Evolutionary conservation across 1,140 invertebrate genomes (phyloP).

Genomic region (Trachelipus rathkii): DNA sequence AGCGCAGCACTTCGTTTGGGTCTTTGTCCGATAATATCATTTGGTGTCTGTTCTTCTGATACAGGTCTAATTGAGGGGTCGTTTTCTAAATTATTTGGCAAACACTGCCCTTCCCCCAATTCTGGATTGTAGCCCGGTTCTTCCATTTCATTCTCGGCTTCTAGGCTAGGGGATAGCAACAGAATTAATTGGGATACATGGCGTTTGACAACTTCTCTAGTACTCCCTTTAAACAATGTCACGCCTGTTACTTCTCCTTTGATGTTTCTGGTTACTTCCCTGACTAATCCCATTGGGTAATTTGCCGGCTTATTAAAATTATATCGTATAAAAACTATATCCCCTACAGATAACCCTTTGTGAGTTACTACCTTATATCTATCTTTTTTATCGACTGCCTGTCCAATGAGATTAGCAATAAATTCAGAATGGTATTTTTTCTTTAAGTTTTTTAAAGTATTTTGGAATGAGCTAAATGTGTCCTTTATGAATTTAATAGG

Average conservation of each 20-base stretch:
- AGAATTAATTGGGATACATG: constrained; percentile 10
- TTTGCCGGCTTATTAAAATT: not conserved
- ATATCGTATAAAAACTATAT: constrained; percentile 1
- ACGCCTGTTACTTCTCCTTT: constrained; percentile 14
- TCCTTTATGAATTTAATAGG: not conserved
- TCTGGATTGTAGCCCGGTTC: no score
- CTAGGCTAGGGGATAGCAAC: not conserved
- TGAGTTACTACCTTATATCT: constrained; percentile 12
- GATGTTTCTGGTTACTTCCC: not conserved
- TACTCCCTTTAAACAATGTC: not conserved
- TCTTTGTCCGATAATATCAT: no score
- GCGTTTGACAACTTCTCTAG: not conserved
- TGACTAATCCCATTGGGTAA: not conserved
- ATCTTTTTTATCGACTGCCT: constrained; percentile 2
- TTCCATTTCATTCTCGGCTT: no score
- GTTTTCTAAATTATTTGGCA: no score
- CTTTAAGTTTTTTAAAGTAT: not conserved
- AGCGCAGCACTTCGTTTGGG: no score
- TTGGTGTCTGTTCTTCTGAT: no score
- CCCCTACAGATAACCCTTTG: not conserved
- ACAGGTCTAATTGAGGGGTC: no score
- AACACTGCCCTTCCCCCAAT: no score
- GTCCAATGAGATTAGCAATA: not conserved
- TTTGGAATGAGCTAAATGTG: not conserved
- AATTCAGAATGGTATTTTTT: constrained; percentile 6